Base-by-base conservation (phyloP, 2,888 invertebrate genomes). In the Fragum whitleyi region DNA sequence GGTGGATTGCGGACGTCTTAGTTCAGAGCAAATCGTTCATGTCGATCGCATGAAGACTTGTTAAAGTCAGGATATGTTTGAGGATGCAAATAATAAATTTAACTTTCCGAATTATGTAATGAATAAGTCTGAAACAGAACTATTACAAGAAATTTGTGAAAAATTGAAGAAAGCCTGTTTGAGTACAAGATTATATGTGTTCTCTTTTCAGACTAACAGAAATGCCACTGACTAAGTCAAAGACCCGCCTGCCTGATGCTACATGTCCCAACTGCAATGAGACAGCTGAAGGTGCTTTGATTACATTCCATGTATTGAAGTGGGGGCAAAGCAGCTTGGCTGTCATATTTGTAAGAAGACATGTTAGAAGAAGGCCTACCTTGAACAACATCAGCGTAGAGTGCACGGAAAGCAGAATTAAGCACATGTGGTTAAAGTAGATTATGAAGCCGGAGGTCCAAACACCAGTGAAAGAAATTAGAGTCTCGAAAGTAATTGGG, bases 1-100 rank as follows among this genome's bases (percentile, higher is more conserved):
- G 62, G 74, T 74, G 0, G 36, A 74, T 55, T 81, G 77, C 70
- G 74, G 74, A 9, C 19, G 39, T 0, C 23, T 36, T 2, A 39
- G 59, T 1, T 59, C 21, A 23, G 9, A 21, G 16, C 74, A 77
- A 19, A 32, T 70, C n/a, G 55, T 70, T 11, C 70, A 70, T 26
- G 21, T 21, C 47, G 62, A 61, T 47, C 23, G 47, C 19, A 21
- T 67, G 32, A 2, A 26, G 14, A 65, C 53, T 21, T 19, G 2
- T 19, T 55, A 65, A 42, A 19, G 11, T 16, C 67, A 67, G 28
- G 36, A 2, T 21, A 51, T 65, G 19, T 16, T 21, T 59, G 57
- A 59, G 28, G 16, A 23, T 14, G 9, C 23, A n/a, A 23, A 36
- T 16, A 28, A 59, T n/a, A 26, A 19, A 5, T 23, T 9, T 16